These are phyloP conservation scores for Tenebrio molitor DNA, from an alignment of 1,140 invertebrate species.

Conservation along the genomic window DNA sequence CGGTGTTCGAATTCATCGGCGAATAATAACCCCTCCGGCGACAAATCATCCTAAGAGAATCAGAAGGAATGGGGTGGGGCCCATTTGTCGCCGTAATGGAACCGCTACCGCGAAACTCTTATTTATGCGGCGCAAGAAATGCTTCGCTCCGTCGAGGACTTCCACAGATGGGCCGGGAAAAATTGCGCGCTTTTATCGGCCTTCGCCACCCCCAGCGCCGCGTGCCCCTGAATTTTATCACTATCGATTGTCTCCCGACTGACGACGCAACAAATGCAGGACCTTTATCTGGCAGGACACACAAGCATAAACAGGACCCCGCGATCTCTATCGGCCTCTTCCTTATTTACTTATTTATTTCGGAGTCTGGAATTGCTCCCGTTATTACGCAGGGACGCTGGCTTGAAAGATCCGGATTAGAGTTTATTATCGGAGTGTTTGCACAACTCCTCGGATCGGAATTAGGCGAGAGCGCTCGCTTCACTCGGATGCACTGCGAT, in stretches of 20 bases:
- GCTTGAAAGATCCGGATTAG: too few relatives aligned
- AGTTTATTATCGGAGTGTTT: too few relatives aligned
- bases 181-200: slow-evolving; percentile 35
- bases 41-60: not conserved
- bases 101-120: not conserved
- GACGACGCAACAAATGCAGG: slow-evolving; percentile 28
- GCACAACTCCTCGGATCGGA: too few relatives aligned
- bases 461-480: too few relatives aligned
- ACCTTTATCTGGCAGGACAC: slow-evolving; percentile 18
- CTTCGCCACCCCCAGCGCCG: not conserved
- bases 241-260: slow-evolving; percentile 21
- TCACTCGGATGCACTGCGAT: too few relatives aligned
- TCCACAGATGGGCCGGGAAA: not conserved
- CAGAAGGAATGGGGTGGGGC: not conserved
- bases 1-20: not conserved
- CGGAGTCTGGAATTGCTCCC: too few relatives aligned
- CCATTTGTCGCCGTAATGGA: not conserved
- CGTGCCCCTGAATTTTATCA: slow-evolving; percentile 37
- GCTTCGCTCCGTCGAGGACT: too few relatives aligned
- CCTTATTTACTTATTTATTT: too few relatives aligned
- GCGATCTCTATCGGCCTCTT: slow-evolving; percentile 1
- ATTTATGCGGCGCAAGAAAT: not conserved
- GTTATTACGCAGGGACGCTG: too few relatives aligned
- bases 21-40: slow-evolving; percentile 12
- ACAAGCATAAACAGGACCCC: not conserved